A percentile compares a stretch with the other conserved stretches of the same genome.
Evolutionary conservation across 2,797 vertebrate genomes (phyloP).

Genomic region (Nyctibius grandis): DNA sequence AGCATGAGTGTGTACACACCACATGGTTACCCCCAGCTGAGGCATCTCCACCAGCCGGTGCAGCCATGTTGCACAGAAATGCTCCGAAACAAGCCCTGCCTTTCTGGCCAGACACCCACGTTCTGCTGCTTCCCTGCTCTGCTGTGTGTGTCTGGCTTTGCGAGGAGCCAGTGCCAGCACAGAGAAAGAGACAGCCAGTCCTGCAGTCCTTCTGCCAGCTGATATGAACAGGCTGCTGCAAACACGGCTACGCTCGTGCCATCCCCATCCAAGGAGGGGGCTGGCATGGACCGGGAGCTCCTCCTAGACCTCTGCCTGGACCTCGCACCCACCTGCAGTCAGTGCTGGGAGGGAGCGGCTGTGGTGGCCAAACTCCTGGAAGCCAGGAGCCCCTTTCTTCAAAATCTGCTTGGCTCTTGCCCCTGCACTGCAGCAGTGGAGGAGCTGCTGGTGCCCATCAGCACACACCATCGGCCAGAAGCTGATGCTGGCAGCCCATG

Average conservation of each 20-base stretch:
- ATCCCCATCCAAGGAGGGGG: not conserved
- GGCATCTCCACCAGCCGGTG: not conserved
- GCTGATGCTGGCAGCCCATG: too few relatives aligned
- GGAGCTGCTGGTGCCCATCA: not conserved
- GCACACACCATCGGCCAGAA: rapidly evolving
- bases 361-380: rapidly evolving
- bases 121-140: not conserved
- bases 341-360: rapidly evolving
- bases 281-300: not conserved
- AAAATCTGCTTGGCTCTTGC: not conserved
- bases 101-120: not conserved
- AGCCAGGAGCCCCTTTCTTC: not conserved
- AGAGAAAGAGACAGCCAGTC: not conserved
- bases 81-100: not conserved
- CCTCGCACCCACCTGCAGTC: not conserved
- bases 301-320: not conserved
- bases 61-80: not conserved
- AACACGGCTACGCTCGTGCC: rapidly evolving
- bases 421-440: not conserved
- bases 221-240: not conserved
- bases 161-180: not conserved
- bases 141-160: not conserved
- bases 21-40: not conserved
- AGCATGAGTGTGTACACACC: not conserved
- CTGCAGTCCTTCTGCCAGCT: not conserved